A percentile compares a stretch with the other conserved stretches of the same genome.
phyloP scores from a whole-genome alignment of 2,113 vertebrate species.

The Nannobrachium achirus region DNA sequence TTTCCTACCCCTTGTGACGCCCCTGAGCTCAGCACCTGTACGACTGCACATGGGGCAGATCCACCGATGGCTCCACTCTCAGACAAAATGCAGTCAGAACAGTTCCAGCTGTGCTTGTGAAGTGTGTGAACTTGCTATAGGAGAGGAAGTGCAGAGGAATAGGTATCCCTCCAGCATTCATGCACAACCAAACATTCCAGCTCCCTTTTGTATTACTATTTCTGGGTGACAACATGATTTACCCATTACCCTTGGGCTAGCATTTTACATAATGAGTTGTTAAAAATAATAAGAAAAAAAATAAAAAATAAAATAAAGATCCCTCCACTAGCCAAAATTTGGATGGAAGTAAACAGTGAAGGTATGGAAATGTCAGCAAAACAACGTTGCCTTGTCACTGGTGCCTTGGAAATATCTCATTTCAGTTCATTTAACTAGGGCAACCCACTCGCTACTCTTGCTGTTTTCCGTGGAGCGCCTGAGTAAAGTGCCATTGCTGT shows the following conservation, averaged over 20 bases:
- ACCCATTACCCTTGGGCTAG: constrained; percentile 27
- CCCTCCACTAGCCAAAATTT: constrained; percentile 16
- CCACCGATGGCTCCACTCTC: constrained; percentile 43
- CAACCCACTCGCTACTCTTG: constrained; percentile 45
- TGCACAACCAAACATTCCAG: constrained; percentile 47
- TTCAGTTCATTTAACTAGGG: constrained; percentile 38
- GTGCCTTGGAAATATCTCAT: constrained; percentile 31
- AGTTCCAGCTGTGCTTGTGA: constrained; percentile 58
- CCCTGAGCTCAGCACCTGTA: constrained; percentile 72
- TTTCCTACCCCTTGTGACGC: no score
- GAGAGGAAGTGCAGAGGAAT: constrained; percentile 33
- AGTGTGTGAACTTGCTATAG: constrained; percentile 38
- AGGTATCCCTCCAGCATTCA: constrained; percentile 37
- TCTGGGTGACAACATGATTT: constrained; percentile 41
- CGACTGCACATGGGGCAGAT: constrained; percentile 62
- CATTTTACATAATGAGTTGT: background rate
- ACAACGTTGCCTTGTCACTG: constrained; percentile 32
- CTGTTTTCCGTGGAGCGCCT: constrained; percentile 32
- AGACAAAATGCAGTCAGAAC: constrained; percentile 57
- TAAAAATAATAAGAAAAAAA: no score
- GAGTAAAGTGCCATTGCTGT: constrained; percentile 40
- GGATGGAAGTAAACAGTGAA: constrained; percentile 1
- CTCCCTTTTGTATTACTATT: constrained; percentile 52
- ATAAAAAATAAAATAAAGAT: no score
- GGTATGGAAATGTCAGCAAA: constrained; percentile 54